Conservation (phyloP, 2,797 vertebrate genomes). For the Typhlichthys eigenmanni region DNA sequence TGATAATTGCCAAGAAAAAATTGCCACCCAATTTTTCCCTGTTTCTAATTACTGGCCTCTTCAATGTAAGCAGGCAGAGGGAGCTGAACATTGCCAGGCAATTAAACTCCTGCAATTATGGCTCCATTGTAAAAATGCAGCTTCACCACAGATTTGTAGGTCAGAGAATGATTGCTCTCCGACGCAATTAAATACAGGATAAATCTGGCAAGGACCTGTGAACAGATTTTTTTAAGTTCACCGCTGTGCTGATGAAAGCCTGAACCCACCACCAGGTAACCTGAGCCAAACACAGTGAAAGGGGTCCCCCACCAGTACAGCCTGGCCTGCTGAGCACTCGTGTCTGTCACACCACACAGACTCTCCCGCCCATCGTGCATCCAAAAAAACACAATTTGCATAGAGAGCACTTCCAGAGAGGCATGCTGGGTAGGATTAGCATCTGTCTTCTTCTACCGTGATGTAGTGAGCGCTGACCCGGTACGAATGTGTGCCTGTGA, state of each 20-base stretch:
- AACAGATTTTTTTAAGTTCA: conserved; percentile 64
- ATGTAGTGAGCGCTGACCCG: conserved; percentile 71
- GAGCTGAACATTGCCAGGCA: conserved; percentile 80
- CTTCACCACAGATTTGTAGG: conserved; percentile 80
- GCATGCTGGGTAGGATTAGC: conserved; percentile 66
- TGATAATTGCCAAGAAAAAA: conserved; percentile 84
- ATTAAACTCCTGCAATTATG: conserved; percentile 86
- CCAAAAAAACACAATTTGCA: conserved; percentile 46
- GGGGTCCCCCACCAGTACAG: conserved; percentile 32
- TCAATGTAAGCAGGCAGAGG: conserved; percentile 76
- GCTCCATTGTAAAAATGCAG: conserved; percentile 80
- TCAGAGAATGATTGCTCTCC: conserved; percentile 76
- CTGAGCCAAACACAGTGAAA: conserved; percentile 26
- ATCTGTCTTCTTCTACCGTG: conserved; percentile 58
- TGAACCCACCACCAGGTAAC: conserved; percentile 26
- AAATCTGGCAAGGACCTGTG: conserved; percentile 72
- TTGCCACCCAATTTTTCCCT: conserved; percentile 79
- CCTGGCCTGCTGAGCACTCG: conserved; percentile 17
- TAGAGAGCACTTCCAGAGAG: conserved; percentile 62
- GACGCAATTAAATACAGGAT: conserved; percentile 79
- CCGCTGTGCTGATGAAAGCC: conserved; percentile 52
- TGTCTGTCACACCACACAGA: conserved; percentile 15
- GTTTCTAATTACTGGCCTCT: conserved; percentile 84
- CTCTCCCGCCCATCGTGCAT: conserved; percentile 11
- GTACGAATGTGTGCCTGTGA: conserved; percentile 68